phyloP scores from a whole-genome alignment of 2,797 vertebrate genomes.

The Tarsius wallacei region DNA sequence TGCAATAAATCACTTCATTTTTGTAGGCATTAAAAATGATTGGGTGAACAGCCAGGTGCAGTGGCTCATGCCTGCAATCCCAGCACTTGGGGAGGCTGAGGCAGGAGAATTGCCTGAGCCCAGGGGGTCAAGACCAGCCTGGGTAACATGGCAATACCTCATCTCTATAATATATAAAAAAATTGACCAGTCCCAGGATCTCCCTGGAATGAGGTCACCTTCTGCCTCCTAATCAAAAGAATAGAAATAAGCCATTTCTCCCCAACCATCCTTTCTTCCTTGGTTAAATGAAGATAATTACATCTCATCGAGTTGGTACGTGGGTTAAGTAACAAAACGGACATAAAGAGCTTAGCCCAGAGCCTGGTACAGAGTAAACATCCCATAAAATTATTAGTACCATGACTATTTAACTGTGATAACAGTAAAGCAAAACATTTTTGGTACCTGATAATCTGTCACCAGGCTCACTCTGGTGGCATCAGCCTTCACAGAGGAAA shows the following conservation, averaged over 20 bases:
- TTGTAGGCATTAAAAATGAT: no score
- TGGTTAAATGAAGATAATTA: no score
- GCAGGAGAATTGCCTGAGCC: no score
- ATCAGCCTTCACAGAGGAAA: neutral
- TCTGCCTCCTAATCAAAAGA: neutral
- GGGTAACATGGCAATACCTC: no score
- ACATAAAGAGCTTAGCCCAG: neutral
- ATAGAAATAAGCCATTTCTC: neutral
- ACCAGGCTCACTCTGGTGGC: neutral
- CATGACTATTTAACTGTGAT: neutral
- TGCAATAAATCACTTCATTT: no score
- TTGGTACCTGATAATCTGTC: neutral
- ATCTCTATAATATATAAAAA: no score
- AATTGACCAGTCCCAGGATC: neutral
- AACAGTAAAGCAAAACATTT: rapidly evolving
- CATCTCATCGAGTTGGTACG: rapidly evolving
- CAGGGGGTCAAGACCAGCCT: no score
- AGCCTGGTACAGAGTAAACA: neutral
- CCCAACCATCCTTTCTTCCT: neutral
- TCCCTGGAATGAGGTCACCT: neutral
- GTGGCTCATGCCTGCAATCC: no score
- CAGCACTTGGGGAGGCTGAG: no score
- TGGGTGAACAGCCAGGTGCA: no score
- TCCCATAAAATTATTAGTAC: no score
- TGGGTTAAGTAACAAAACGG: neutral